These are phyloP conservation scores for Thinocorus orbignyianus DNA, from an alignment of 2,113 vertebrate genomes.

Conservation along the genomic window DNA sequence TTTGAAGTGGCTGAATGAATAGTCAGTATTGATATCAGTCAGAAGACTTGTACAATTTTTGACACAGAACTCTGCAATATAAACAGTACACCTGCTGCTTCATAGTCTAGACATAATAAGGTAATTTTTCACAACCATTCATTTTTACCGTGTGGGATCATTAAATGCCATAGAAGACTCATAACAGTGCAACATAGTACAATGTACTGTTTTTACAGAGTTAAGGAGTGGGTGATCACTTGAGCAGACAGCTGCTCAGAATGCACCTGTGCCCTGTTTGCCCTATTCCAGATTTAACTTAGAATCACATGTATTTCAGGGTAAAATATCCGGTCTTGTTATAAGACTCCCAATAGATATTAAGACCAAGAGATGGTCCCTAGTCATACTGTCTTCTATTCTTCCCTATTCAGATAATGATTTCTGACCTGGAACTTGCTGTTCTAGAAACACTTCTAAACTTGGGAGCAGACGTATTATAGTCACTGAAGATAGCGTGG, in stretches of 20 bases:
- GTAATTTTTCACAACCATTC: background rate
- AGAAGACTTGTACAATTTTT: background rate
- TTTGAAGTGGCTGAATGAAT: background rate
- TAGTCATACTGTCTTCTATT: background rate
- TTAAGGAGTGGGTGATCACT: background rate
- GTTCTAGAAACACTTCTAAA: background rate
- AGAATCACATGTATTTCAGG: background rate
- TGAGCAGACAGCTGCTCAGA: background rate
- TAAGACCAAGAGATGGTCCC: background rate
- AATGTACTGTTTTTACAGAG: background rate
- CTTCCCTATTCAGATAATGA: background rate
- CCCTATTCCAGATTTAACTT: background rate
- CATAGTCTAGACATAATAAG: background rate
- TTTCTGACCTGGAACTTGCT: background rate
- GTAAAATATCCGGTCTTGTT: background rate
- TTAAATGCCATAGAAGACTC: background rate
- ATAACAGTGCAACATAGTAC: background rate
- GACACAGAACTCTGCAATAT: background rate
- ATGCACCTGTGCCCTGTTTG: background rate
- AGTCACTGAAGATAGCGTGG: background rate
- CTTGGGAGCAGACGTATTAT: background rate
- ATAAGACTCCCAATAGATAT: background rate
- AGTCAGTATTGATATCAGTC: background rate
- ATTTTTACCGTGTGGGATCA: background rate
- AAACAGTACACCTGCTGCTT: background rate